phyloP scores from a whole-genome alignment of 1,140 invertebrate species.

The Acromyrmex heyeri region DNA sequence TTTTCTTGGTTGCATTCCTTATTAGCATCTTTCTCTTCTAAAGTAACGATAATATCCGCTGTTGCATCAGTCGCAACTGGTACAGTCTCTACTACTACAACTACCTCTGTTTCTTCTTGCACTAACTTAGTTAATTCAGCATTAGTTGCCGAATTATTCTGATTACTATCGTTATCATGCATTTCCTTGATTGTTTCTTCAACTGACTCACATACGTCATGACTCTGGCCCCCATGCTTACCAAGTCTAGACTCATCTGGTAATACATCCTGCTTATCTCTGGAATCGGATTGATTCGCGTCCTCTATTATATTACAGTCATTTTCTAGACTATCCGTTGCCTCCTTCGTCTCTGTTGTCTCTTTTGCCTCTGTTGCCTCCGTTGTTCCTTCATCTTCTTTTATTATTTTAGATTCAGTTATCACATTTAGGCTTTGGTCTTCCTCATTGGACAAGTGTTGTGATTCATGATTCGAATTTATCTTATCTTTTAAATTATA shows the following conservation, averaged over 20 bases:
- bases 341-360: background rate
- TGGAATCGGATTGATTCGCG: background rate
- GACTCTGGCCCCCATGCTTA: constrained; percentile 47
- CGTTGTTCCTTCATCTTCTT: background rate
- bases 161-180: constrained; percentile 18
- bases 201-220: background rate
- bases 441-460: constrained; percentile 3
- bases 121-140: constrained; percentile 65
- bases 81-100: constrained; percentile 73
- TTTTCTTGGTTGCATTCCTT: constrained; percentile 17
- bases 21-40: constrained; percentile 55
- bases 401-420: constrained; percentile 2
- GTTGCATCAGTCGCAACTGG: constrained; percentile 27
- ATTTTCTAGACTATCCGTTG: background rate
- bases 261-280: constrained; percentile 42
- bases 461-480: constrained; percentile 9
- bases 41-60: constrained; percentile 52
- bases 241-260: constrained; percentile 47
- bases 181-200: constrained; percentile 9
- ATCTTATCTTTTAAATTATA: constrained; percentile 3
- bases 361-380: too few species aligned
- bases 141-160: constrained; percentile 49
- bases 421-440: constrained; percentile 54
- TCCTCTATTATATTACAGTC: constrained; percentile 50
- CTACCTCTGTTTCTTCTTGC: constrained; percentile 60